Evolutionary conservation across 2,113 vertebrate genomes (phyloP), one percentile per base, ranked within the genome.

Genomic region (Nicator chloris): DNA sequence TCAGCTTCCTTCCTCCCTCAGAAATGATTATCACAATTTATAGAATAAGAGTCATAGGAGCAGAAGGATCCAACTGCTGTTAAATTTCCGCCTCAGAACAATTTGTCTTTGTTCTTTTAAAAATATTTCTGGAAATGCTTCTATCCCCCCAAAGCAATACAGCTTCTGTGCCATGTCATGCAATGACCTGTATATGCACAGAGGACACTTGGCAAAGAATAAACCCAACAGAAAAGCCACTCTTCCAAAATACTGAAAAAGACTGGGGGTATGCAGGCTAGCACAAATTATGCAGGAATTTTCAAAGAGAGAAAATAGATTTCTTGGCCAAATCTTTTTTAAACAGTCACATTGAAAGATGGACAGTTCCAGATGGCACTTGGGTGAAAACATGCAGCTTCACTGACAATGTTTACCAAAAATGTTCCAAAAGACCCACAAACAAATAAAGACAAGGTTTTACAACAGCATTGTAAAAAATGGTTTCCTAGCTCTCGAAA

Each of bases 1-100:
- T 70, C 28, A 21, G 13, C 81, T 84, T 91, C 88, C 93, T 95
- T 92, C 86, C 87, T 89, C 64, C 65, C 60, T 51, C 45, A 80
- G 71, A 79, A 94, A 47, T 42, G 1, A n/a, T 37, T 57, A 28
- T 42, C 81, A 37, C 31, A 50, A 66, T 59, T 78, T 84, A 59
- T 19, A 56, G 82, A 91, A 18, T 57, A 84, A 45, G 56, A 80
- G 72, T 63, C 84, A 91, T 1, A n/a, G 27, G 37, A 79, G 47
- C 84, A 92, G 50, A 83, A 64, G 92, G 44, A 87, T 60, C 40
- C 76, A n/a, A 45, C 13, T 16, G 19, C 70, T 28, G 22, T 3
- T 70, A 51, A 47, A 71, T 66, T 88, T 83, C 60, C 1, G 1
- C 26, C 82, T 60, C 80, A 30, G 50, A 86, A 86, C 47, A 83